Evolutionary conservation across 1,140 invertebrate genomes (phyloP).

Genomic region (Aethina tumida): DNA sequence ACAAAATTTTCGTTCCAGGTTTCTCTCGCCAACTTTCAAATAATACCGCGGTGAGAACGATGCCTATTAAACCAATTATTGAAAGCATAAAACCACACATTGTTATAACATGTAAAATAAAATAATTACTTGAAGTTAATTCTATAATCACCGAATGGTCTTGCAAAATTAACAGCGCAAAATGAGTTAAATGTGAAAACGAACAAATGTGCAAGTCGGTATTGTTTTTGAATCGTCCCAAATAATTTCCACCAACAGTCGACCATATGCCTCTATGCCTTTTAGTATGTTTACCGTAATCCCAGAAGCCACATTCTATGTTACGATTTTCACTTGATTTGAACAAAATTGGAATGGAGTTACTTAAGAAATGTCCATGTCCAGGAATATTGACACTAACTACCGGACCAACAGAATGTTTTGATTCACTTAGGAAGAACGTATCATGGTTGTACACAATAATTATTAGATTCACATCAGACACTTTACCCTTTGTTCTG

Average conservation of each 20-base stretch:
- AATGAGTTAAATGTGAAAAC: slow-evolving; percentile 49
- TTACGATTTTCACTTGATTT: slow-evolving; percentile 28
- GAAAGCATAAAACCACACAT: slow-evolving; percentile 49
- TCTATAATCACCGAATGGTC: slow-evolving; percentile 1
- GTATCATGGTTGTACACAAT: slow-evolving; percentile 44
- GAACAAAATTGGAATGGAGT: slow-evolving; percentile 41
- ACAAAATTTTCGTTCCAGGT: slow-evolving; percentile 47
- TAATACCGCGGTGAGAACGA: slow-evolving; percentile 45
- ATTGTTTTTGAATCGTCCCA: slow-evolving; percentile 20
- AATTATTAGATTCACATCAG: slow-evolving; percentile 32
- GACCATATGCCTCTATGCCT: slow-evolving; percentile 37
- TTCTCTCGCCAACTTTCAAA: slow-evolving; percentile 48
- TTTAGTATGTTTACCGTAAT: slow-evolving; percentile 33
- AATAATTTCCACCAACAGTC: slow-evolving; percentile 15
- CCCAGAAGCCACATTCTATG: slow-evolving; percentile 45
- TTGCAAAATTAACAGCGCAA: slow-evolving; percentile 41
- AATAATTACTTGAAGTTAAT: slow-evolving; percentile 17
- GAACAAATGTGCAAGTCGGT: slow-evolving; percentile 40
- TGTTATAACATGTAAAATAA: slow-evolving; percentile 45
- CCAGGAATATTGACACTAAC: slow-evolving; percentile 46
- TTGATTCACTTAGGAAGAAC: slow-evolving; percentile 40
- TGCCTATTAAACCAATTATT: slow-evolving; percentile 43
- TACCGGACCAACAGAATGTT: slow-evolving; percentile 34
- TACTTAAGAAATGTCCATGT: slow-evolving; percentile 38
- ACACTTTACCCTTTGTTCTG: slow-evolving; percentile 5